Base-by-base conservation (phyloP, 2,888 invertebrate genomes). In the Hydriomena furcata region DNA sequence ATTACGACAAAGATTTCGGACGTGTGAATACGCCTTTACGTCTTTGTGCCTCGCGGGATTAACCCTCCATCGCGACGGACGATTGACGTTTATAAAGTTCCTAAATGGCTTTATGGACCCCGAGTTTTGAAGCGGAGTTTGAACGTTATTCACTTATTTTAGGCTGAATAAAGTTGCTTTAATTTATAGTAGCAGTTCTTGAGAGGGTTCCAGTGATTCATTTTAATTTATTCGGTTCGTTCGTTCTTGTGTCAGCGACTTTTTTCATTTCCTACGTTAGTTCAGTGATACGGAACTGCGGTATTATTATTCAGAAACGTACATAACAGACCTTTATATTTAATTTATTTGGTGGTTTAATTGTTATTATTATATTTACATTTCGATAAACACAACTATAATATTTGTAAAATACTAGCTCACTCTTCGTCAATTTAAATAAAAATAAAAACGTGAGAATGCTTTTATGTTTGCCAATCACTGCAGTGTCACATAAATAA, bases 11-110 rank as follows among this genome's bases (percentile, higher is more conserved):
- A 66, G 65, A 65, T 63, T 63, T 58, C 52, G 62, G 58, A 61
- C 64, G 67, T 63, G 66, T 66, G 66, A 67, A 73, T 69, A 63
- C 66, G 63, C 68, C 74, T 69, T 75, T 73, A 66, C 62, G 63
- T 65, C 70, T 67, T 66, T 71, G 50, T 66, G 68, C 58, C 58
- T 53, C 60, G 30, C 43, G 60, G 61, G 64, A 62, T 69, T 70
- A 67, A 68, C 69, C 70, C 68, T 55, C 56, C 59, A 35, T 40
- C 8, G 43, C 51, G 56, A 58, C 60, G 61, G 62, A 51, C 66
- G 64, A 71, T 66, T 63, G 65, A 65, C 61, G 58, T 58, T 62
- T 65, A 63, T 65, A 60, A 59, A 55, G 58, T 60, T 52, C 51
- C 30, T 55, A 58, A 60, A 63, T 60, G 61, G 57, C 38, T 49